phyloP scores from a whole-genome alignment of 2,113 vertebrate genomes.

The Kryptolebias marmoratus region DNA sequence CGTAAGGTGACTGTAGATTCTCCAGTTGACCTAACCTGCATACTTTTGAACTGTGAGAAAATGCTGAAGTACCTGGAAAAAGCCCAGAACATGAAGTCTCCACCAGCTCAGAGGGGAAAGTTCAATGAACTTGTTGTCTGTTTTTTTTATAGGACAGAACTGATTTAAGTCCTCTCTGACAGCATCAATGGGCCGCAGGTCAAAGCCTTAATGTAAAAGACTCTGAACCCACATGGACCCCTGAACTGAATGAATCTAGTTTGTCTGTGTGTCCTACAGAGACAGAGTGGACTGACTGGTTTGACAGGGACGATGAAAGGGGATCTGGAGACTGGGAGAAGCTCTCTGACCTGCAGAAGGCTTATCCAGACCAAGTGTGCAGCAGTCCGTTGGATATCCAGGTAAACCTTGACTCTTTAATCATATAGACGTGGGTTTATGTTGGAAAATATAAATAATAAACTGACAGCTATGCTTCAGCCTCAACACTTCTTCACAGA shows the following conservation, averaged over 20 bases:
- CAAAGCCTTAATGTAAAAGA: conserved; percentile 1
- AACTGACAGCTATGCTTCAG: no score
- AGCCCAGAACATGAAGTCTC: no score
- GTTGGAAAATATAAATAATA: background rate
- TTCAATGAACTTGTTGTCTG: no score
- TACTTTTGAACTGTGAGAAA: no score
- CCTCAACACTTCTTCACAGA: no score
- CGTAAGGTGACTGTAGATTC: no score
- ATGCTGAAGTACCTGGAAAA: no score
- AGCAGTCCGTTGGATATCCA: conserved; percentile 90
- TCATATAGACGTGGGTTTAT: background rate
- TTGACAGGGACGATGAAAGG: conserved; percentile 84
- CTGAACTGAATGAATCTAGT: conserved; percentile 12
- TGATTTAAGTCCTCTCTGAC: no score
- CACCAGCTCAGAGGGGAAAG: no score
- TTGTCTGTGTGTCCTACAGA: conserved; percentile 78
- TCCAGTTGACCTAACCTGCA: no score
- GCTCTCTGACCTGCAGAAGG: conserved; percentile 84
- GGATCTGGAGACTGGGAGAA: conserved; percentile 92
- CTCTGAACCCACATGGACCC: conserved; percentile 12
- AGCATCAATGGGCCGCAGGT: no score
- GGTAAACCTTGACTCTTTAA: conserved; percentile 73
- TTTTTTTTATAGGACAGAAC: no score
- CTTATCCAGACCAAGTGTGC: conserved; percentile 88
- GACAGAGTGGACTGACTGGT: conserved; percentile 96